Evolutionary conservation across 2,797 vertebrate species (phyloP).

Genomic region (Craterocephalus amniculus): DNA sequence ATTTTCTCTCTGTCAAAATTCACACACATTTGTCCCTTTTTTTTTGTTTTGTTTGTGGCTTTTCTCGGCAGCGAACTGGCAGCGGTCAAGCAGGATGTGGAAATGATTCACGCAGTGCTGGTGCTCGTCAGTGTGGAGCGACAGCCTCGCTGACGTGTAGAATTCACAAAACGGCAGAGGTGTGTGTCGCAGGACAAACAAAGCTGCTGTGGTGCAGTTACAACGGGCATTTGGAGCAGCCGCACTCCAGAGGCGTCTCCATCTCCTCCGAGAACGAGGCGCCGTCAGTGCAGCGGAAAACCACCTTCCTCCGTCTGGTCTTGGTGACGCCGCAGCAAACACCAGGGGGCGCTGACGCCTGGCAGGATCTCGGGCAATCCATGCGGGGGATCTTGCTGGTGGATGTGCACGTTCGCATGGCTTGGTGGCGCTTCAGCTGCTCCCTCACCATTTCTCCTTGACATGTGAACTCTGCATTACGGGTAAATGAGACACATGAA

Average conservation of each 20-base stretch:
- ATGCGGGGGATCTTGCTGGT: conserved; percentile 88
- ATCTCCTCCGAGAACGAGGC: conserved; percentile 93
- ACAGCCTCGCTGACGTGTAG: conserved; percentile 44
- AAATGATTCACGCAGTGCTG: conserved; percentile 50
- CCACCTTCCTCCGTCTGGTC: conserved; percentile 91
- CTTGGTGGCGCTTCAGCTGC: conserved; percentile 89
- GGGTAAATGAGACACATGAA: neutral
- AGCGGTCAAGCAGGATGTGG: conserved; percentile 61
- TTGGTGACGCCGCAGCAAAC: conserved; percentile 92
- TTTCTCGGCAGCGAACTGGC: conserved; percentile 62
- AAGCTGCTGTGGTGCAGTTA: conserved; percentile 75
- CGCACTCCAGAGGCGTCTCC: conserved; percentile 92
- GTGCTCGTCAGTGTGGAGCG: conserved; percentile 54
- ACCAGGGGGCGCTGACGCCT: conserved; percentile 69
- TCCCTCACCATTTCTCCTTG: conserved; percentile 91
- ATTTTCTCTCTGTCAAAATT: conserved; percentile 93
- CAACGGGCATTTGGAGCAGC: conserved; percentile 89
- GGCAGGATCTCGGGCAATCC: conserved; percentile 89
- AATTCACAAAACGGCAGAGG: conserved; percentile 68
- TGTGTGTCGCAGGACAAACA: conserved; percentile 48
- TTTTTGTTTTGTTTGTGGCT: conserved; percentile 57
- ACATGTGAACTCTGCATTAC: conserved; percentile 86
- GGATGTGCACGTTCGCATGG: conserved; percentile 86
- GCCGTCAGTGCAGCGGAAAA: conserved; percentile 93
- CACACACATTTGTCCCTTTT: conserved; percentile 71